These are phyloP conservation scores for Drosophila monieri DNA, from an alignment of 2,888 invertebrate species.

Conservation along the genomic window DNA sequence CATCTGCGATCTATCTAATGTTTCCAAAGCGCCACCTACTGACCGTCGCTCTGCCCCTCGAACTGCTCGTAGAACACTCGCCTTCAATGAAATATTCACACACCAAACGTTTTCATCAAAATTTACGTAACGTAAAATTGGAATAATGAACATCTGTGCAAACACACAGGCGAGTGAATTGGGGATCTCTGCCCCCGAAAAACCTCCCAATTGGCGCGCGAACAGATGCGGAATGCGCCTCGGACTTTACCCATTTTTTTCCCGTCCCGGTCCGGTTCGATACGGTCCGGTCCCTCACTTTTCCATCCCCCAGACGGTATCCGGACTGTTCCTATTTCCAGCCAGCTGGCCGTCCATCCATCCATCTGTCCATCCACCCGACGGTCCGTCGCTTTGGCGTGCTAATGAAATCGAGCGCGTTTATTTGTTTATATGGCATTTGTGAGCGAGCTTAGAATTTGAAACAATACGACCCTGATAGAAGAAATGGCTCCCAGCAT, in stretches of 20 bases:
- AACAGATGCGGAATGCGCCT: slow-evolving; percentile 62
- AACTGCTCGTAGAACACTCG: slow-evolving; percentile 50
- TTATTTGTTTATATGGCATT: slow-evolving; percentile 75
- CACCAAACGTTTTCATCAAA: slow-evolving; percentile 61
- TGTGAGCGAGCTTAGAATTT: slow-evolving; percentile 48
- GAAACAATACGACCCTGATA: slow-evolving; percentile 29
- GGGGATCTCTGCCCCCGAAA: slow-evolving; percentile 44
- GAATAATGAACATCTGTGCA: slow-evolving; percentile 81
- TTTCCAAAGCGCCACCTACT: slow-evolving; percentile 65
- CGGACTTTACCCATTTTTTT: slow-evolving; percentile 28
- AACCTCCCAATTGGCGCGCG: slow-evolving; percentile 54
- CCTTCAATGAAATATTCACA: slow-evolving; percentile 67
- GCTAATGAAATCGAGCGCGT: slow-evolving; percentile 74
- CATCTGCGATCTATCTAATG: slow-evolving; percentile 41
- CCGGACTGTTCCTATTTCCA: slow-evolving; percentile 68
- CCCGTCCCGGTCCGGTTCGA: neutral
- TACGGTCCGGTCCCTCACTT: neutral
- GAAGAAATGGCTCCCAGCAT: slow-evolving; percentile 8
- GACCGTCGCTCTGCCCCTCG: slow-evolving; percentile 36
- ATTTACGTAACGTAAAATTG: slow-evolving; percentile 67
- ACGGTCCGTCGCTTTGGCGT: slow-evolving; percentile 52
- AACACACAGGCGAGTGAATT: slow-evolving; percentile 48
- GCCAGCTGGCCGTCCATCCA: slow-evolving; percentile 39
- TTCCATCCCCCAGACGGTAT: slow-evolving; percentile 30
- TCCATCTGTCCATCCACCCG: slow-evolving; percentile 16